Conservation (phyloP, 2,113 vertebrate genomes). For the Cyrtonyx montezumae region DNA sequence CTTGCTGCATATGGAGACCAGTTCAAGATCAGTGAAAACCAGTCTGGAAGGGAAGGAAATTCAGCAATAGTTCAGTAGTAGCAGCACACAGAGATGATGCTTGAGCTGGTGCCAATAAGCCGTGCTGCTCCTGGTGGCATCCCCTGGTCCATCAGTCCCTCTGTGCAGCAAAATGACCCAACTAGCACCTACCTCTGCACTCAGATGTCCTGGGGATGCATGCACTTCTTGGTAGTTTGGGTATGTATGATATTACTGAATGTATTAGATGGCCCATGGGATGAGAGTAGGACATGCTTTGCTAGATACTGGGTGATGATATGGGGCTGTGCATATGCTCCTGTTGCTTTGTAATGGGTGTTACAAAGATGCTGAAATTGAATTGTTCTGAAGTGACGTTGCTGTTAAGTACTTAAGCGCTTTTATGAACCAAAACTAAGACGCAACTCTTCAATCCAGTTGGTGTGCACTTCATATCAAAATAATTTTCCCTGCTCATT, state of each 20-base stretch:
- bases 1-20: fast-evolving
- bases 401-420: not conserved
- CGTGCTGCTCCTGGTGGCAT: not conserved
- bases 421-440: not conserved
- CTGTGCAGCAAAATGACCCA: fast-evolving
- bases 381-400: not conserved
- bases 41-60: not conserved
- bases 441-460: not conserved
- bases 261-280: not conserved
- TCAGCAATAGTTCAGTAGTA: fast-evolving
- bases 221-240: not conserved
- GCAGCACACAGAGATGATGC: not conserved
- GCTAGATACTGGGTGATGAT: fast-evolving
- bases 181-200: not conserved
- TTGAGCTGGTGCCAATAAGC: fast-evolving
- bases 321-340: fast-evolving
- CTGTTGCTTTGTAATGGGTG: not conserved
- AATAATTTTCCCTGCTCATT: not conserved
- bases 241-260: fast-evolving
- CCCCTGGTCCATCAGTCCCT: not conserved
- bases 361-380: not conserved
- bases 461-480: not conserved
- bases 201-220: not conserved
- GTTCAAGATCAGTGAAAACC: not conserved
- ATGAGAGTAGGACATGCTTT: not conserved